Conservation (phyloP, 53 echinoderm and acorn worm genomes). For the Glandiceps talaboti region DNA sequence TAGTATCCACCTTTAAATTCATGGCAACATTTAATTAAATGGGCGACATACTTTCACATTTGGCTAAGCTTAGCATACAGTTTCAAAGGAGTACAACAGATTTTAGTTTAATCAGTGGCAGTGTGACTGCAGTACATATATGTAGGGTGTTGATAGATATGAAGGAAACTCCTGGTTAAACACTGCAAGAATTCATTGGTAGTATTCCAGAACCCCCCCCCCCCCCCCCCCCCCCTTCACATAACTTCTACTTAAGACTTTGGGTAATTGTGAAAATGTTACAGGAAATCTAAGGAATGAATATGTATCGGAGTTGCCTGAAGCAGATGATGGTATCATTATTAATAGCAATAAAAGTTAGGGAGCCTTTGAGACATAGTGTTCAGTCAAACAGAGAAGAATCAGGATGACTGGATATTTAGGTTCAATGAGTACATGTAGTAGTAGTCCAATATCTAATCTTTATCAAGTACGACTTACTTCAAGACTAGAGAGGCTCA, state of each 20-base stretch:
- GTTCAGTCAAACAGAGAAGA: neutral
- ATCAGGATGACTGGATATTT: too few relatives aligned
- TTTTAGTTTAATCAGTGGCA: conserved; percentile 2
- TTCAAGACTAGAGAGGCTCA: neutral
- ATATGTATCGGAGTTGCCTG: neutral
- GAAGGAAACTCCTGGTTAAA: neutral
- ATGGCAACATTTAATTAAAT: neutral
- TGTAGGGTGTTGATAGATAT: neutral
- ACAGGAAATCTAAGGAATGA: neutral
- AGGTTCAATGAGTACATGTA: too few relatives aligned
- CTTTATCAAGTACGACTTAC: neutral
- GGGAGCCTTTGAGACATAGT: neutral
- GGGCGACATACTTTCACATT: neutral
- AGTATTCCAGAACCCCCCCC: too few relatives aligned
- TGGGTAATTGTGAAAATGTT: neutral
- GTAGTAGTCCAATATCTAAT: too few relatives aligned
- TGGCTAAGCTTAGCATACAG: neutral
- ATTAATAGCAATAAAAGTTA: neutral
- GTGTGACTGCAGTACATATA: neutral
- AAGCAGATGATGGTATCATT: neutral
- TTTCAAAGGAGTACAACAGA: conserved; percentile 2
- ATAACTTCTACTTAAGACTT: neutral
- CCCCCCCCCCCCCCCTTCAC: too few relatives aligned
- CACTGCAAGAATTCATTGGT: neutral
- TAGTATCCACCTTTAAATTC: neutral